A percentile compares a stretch with the other conserved stretches of the same genome.
Conservation (phyloP, 2,888 invertebrate species). For the Eristalis pertinax region DNA sequence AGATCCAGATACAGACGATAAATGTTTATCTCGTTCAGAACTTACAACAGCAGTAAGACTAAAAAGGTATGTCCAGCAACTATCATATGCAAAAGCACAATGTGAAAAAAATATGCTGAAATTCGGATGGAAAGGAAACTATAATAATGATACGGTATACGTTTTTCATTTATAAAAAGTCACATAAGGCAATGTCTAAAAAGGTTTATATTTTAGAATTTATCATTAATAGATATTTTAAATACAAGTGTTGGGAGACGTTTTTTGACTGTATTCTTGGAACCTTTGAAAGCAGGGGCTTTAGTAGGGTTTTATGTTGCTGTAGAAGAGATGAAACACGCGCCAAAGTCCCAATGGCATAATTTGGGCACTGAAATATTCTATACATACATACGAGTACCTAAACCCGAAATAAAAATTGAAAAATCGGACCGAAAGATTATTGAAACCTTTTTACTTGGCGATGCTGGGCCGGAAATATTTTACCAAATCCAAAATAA, state of each 20-base stretch:
- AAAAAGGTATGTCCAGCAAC: slow-evolving; percentile 91
- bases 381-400: slow-evolving; percentile 92
- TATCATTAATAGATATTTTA: slow-evolving; percentile 88
- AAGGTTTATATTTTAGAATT: slow-evolving; percentile 82
- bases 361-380: slow-evolving; percentile 95
- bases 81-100: slow-evolving; percentile 90
- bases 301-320: slow-evolving; percentile 93
- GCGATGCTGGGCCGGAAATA: slow-evolving; percentile 93
- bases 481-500: slow-evolving; percentile 93
- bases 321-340: slow-evolving; percentile 90
- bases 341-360: slow-evolving; percentile 90
- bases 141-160: slow-evolving; percentile 81
- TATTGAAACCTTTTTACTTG: slow-evolving; percentile 93
- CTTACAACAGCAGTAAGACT: slow-evolving; percentile 90
- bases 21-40: slow-evolving; percentile 87
- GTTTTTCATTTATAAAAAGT: not conserved
- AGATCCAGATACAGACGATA: slow-evolving; percentile 81
- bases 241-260: slow-evolving; percentile 91
- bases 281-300: slow-evolving; percentile 91
- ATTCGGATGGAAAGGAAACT: slow-evolving; percentile 90
- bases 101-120: slow-evolving; percentile 89
- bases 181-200: slow-evolving; percentile 15
- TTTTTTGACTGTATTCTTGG: slow-evolving; percentile 90
- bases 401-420: slow-evolving; percentile 90
- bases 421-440: slow-evolving; percentile 90